These are phyloP conservation scores for Diorhabda elongata DNA, from an alignment of 1,140 invertebrate genomes.

Conservation along the genomic window DNA sequence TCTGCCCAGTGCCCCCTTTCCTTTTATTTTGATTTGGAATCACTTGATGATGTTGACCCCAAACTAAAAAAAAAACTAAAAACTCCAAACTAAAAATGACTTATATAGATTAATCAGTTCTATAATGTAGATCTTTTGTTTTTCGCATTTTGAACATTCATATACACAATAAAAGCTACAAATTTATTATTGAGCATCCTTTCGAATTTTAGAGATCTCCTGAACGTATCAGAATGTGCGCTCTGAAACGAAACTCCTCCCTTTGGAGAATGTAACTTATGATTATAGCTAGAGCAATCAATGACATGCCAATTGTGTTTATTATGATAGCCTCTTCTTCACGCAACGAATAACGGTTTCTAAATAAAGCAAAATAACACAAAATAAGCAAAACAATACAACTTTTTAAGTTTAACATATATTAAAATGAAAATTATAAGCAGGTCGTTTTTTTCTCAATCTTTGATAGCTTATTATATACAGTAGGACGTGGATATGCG, in stretches of 20 bases:
- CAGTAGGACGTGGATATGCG: too few relatives aligned
- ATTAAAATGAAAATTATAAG: too few relatives aligned
- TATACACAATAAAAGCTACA: not conserved
- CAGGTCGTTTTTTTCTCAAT: too few relatives aligned
- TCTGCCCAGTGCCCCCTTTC: too few relatives aligned
- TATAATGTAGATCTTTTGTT: not conserved
- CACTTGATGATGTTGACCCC: too few relatives aligned
- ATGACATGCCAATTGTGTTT: slow-evolving; percentile 67
- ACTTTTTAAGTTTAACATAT: too few relatives aligned
- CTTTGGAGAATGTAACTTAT: slow-evolving; percentile 53
- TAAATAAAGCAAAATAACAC: slow-evolving; percentile 38
- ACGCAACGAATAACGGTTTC: slow-evolving; percentile 56
- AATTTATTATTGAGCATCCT: not conserved
- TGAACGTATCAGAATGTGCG: slow-evolving; percentile 49
- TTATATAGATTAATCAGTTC: too few relatives aligned
- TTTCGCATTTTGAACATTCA: not conserved
- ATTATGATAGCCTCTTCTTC: slow-evolving; percentile 68
- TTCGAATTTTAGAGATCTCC: slow-evolving; percentile 45
- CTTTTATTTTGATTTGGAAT: too few relatives aligned
- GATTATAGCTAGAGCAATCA: slow-evolving; percentile 69
- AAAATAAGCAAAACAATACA: not conserved
- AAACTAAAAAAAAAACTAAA: too few relatives aligned
- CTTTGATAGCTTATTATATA: too few relatives aligned
- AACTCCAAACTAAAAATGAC: too few relatives aligned
- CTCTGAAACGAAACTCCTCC: slow-evolving; percentile 48